Percentiles rank a stretch among this genome's conserved stretches.
These are phyloP conservation scores for Dinomys branickii DNA, from an alignment of 2,113 vertebrate species.

Conservation along the genomic window DNA sequence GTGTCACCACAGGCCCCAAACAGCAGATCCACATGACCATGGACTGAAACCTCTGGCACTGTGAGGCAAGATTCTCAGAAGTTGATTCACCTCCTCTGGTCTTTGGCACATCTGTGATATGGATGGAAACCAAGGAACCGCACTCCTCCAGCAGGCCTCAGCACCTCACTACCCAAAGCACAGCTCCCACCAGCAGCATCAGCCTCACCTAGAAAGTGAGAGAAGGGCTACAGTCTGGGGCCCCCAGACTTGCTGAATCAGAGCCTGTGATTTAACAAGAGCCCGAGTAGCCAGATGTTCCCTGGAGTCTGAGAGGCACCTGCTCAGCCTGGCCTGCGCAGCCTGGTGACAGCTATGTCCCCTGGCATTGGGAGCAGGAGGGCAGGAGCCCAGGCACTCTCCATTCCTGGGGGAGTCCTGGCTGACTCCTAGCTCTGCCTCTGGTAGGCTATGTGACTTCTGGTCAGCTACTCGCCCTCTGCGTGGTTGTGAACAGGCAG, in stretches of 20 bases:
- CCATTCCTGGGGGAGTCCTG: background rate
- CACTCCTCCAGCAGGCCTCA: background rate
- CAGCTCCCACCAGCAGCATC: background rate
- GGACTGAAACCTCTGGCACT: background rate
- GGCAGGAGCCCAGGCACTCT: background rate
- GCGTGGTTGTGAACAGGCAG: background rate
- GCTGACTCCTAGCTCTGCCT: background rate
- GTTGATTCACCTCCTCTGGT: background rate
- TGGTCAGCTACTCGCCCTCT: background rate
- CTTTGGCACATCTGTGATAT: background rate
- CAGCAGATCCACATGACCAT: background rate
- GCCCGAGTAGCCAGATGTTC: background rate
- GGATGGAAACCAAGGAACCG: background rate
- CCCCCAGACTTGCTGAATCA: background rate
- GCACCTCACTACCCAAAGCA: background rate
- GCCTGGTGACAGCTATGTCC: background rate
- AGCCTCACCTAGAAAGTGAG: background rate
- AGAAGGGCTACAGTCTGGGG: background rate
- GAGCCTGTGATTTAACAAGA: background rate
- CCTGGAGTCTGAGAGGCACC: background rate
- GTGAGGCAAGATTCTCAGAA: background rate
- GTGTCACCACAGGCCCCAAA: background rate
- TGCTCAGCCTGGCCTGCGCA: background rate
- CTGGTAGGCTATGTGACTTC: background rate
- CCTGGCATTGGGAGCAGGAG: background rate